Conservation (phyloP, 2,888 invertebrate genomes). For the Lasioglossum figueresi region DNA sequence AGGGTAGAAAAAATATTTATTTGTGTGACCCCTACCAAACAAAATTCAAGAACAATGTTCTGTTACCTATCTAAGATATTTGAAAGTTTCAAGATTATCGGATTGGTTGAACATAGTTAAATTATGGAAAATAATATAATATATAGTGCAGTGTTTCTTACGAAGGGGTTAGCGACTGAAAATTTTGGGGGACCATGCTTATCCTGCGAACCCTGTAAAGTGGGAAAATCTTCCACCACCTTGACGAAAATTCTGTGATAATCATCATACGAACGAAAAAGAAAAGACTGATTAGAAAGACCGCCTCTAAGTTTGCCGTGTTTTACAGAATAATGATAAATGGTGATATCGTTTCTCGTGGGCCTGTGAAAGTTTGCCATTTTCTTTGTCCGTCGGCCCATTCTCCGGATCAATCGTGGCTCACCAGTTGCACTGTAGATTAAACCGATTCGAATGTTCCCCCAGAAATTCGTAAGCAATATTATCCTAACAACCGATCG, state of each 20-base stretch:
- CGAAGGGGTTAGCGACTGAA: too few species aligned
- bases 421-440: not conserved
- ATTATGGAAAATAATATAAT: too few species aligned
- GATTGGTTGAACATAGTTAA: too few species aligned
- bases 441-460: not conserved
- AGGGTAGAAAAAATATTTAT: too few species aligned
- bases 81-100: too few species aligned
- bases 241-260: constrained; percentile 67
- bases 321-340: constrained; percentile 21
- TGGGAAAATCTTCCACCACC: not conserved
- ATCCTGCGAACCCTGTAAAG: not conserved
- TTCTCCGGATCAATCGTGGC: not conserved
- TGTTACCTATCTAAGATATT: too few species aligned
- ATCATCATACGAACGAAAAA: constrained; percentile 59
- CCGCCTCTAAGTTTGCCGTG: constrained; percentile 43
- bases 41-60: too few species aligned
- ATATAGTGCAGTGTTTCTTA: too few species aligned
- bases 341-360: constrained; percentile 17
- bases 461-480: not conserved
- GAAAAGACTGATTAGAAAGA: constrained; percentile 69
- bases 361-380: not conserved
- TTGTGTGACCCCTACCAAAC: too few species aligned
- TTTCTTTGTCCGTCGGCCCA: not conserved
- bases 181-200: too few species aligned
- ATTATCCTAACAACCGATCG: not conserved